phyloP scores from a whole-genome alignment of 2,113 vertebrate genomes.

The Columba livia region DNA sequence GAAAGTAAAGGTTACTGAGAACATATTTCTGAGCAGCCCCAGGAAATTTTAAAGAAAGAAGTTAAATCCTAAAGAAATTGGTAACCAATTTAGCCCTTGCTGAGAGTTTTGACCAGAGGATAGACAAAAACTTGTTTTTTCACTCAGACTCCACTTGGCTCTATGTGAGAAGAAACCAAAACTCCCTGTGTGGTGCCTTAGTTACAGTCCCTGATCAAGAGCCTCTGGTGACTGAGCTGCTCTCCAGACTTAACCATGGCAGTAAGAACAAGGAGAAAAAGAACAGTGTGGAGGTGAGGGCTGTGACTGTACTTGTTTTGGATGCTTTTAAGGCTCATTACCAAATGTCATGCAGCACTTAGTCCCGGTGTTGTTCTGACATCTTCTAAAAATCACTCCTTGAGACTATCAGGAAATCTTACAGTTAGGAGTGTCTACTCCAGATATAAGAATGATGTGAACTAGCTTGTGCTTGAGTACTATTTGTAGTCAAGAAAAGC shows the following conservation, averaged over 20 bases:
- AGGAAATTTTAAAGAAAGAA: slow-evolving; percentile 34
- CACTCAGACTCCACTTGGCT: background rate
- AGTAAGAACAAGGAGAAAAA: background rate
- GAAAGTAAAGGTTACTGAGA: slow-evolving; percentile 23
- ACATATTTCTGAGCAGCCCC: slow-evolving; percentile 18
- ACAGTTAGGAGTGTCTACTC: background rate
- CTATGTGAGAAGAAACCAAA: background rate
- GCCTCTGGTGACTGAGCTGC: background rate
- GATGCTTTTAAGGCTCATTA: background rate
- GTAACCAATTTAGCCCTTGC: slow-evolving; percentile 28
- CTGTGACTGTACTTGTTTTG: background rate
- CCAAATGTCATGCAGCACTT: background rate
- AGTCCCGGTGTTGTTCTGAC: background rate
- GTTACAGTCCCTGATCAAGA: background rate
- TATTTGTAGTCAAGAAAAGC: background rate
- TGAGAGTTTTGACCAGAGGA: slow-evolving; percentile 19
- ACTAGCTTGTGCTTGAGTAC: background rate
- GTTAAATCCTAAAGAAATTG: slow-evolving; percentile 27
- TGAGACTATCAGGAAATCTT: background rate
- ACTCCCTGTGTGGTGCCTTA: background rate
- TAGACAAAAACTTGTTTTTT: background rate
- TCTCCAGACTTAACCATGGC: background rate
- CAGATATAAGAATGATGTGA: background rate
- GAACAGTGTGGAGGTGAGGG: background rate
- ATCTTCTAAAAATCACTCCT: background rate